These are phyloP conservation scores for Sebastes ruberrimus DNA, from an alignment of 2,797 vertebrate genomes.

Conservation along the genomic window DNA sequence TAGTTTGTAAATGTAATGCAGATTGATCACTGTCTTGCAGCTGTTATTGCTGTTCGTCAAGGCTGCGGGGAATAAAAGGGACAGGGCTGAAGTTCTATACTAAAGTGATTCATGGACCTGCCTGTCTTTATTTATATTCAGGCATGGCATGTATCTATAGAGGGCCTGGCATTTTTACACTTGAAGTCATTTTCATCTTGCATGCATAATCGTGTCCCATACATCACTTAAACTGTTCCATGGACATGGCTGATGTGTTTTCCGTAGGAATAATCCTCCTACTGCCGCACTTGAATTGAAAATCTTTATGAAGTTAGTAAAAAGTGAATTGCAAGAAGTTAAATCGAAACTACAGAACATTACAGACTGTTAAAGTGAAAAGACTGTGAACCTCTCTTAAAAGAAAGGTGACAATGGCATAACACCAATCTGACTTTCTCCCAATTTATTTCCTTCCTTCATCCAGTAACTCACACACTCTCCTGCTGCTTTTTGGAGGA, in stretches of 20 bases:
- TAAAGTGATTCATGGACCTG: slow-evolving; percentile 75
- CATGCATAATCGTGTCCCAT: slow-evolving; percentile 65
- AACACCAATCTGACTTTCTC: slow-evolving; percentile 8
- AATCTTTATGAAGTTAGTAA: slow-evolving; percentile 20
- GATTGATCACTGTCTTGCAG: slow-evolving; percentile 81
- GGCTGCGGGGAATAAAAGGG: slow-evolving; percentile 64
- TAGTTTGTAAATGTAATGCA: slow-evolving; percentile 83
- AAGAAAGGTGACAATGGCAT: slow-evolving; percentile 15
- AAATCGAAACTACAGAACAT: not conserved
- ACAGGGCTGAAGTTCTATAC: slow-evolving; percentile 52
- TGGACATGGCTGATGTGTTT: slow-evolving; percentile 13
- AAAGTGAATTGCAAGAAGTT: slow-evolving; percentile 7
- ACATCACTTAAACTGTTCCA: slow-evolving; percentile 50
- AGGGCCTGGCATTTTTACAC: slow-evolving; percentile 67
- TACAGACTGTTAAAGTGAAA: slow-evolving; percentile 4
- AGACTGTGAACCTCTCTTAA: not conserved
- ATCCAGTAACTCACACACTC: slow-evolving; percentile 6
- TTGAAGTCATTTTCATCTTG: slow-evolving; percentile 69
- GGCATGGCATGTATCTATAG: slow-evolving; percentile 66
- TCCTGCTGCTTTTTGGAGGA: slow-evolving; percentile 31
- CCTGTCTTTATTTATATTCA: slow-evolving; percentile 68
- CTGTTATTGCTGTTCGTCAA: slow-evolving; percentile 75
- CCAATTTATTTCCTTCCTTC: slow-evolving; percentile 3
- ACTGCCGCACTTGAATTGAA: not conserved
- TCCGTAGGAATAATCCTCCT: not conserved